Percentiles rank a stretch among this genome's conserved stretches.
Evolutionary conservation across 2,797 vertebrate species (phyloP).

Genomic region (Epinephelus coioides): DNA sequence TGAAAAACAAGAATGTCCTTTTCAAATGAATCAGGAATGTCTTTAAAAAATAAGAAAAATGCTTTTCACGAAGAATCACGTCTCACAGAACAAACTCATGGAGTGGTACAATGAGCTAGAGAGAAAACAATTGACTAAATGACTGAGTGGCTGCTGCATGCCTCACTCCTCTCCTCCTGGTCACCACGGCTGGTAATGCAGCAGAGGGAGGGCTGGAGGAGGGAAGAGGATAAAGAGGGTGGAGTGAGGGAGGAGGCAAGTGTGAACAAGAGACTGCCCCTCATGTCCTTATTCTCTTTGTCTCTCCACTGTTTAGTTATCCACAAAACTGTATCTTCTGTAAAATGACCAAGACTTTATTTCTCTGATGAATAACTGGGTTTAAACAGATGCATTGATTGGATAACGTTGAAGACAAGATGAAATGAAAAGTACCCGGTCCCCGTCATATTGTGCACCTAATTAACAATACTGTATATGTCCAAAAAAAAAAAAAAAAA

Average conservation of each 20-base stretch:
- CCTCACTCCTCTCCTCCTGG: slow-evolving; percentile 61
- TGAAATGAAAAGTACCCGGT: too few species aligned
- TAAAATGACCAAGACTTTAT: neutral
- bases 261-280: slow-evolving; percentile 64
- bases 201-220: slow-evolving; percentile 51
- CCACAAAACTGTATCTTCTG: neutral
- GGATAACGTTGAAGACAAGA: too few species aligned
- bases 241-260: slow-evolving; percentile 69
- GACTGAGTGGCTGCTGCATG: slow-evolving; percentile 57
- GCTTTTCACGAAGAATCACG: neutral
- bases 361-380: neutral
- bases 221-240: slow-evolving; percentile 65
- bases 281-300: slow-evolving; percentile 33
- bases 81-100: slow-evolving; percentile 23
- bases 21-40: slow-evolving; percentile 10
- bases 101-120: slow-evolving; percentile 15
- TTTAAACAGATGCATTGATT: neutral
- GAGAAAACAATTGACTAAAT: slow-evolving; percentile 52
- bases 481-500: too few species aligned
- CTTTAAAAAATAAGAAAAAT: slow-evolving; percentile 13
- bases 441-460: too few species aligned
- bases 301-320: slow-evolving; percentile 2
- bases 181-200: slow-evolving; percentile 58
- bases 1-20: slow-evolving; percentile 7
- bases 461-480: too few species aligned